Evolutionary conservation across 2,888 invertebrate genomes (phyloP).

Genomic region (Hypomecis punctinalis): DNA sequence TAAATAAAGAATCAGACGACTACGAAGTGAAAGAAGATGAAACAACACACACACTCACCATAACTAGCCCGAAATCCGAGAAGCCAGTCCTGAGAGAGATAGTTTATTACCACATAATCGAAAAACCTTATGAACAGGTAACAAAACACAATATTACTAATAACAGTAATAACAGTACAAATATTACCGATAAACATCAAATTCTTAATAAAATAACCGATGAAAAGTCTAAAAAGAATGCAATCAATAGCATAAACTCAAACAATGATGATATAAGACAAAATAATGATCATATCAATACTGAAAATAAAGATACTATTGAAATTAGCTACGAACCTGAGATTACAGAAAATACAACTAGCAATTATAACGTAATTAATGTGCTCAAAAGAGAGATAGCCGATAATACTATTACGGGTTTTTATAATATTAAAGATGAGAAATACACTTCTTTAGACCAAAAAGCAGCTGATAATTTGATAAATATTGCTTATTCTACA

Average conservation of each 20-base stretch:
- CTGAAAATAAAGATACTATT: background rate
- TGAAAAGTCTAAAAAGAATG: too few species aligned
- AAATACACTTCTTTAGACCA: background rate
- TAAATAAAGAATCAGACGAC: constrained; percentile 18
- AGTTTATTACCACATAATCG: constrained; percentile 55
- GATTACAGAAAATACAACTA: background rate
- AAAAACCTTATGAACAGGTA: constrained; percentile 47
- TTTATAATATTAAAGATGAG: background rate
- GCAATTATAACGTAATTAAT: background rate
- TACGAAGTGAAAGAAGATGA: constrained; percentile 50
- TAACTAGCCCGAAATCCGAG: constrained; percentile 45
- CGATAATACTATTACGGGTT: background rate
- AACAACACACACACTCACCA: constrained; percentile 31
- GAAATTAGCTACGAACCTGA: background rate
- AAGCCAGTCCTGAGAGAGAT: constrained; percentile 54
- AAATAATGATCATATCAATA: background rate
- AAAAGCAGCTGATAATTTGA: too few species aligned
- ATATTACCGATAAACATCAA: background rate
- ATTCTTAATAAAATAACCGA: background rate
- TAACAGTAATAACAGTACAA: background rate
- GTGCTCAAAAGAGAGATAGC: background rate
- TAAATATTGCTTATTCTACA: too few species aligned
- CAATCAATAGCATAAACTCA: too few species aligned
- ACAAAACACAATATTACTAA: constrained; percentile 20
- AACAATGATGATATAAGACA: too few species aligned